Base-by-base conservation (phyloP, 2,113 vertebrate species). In the Pungitius pungitius region DNA sequence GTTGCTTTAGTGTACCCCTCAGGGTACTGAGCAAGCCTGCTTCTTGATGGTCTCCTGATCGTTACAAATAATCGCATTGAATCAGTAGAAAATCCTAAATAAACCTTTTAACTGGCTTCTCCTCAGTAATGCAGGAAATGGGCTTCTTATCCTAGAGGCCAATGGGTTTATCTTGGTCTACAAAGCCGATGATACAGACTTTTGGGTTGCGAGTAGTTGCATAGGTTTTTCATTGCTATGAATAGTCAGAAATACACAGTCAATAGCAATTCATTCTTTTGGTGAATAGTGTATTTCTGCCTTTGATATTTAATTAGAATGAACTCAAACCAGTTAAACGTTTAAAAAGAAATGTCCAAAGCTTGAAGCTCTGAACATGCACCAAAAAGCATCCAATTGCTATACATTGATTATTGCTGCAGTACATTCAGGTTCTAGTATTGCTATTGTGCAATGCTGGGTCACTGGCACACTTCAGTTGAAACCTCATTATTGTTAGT, bases 61-160 rank as follows among this genome's bases (percentile, higher is more conserved):
- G 30, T 84, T 81, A 62, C 52, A 75, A 54, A 85, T 75, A 75
- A 88, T 88, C 69, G 49, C 61, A 74, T 61, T 77, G 73, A 72
- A 81, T 86, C 82, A 80, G 77, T 69, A 73, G 67, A 83, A 84
- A 88, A 79, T 76, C 70, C 78, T 39, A 67, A 88, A 84, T 78
- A 87, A 88, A 86, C 75, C 72, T 80, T 84, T 81, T 78, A 87
- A 87, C 73, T 70, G 71, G 74, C 73, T 82, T 85, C 62, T 82
- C 54, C 39, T 79, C 77, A 65, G 69, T 80, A 77, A 80, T 72
- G 75, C 58, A 68, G 66, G 74, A 84, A 86, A 85, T 84, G 72
- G 80, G 47, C 49, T 61, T 83, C 54, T 85, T 81, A 89, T 83
- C 81, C 58, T 13, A 52, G 62, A 74, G 77, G 71, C 79, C 62